Evolutionary conservation across 2,888 invertebrate genomes (phyloP), one percentile per base, ranked within the genome.

Genomic region (Melinopterus prodromus): DNA sequence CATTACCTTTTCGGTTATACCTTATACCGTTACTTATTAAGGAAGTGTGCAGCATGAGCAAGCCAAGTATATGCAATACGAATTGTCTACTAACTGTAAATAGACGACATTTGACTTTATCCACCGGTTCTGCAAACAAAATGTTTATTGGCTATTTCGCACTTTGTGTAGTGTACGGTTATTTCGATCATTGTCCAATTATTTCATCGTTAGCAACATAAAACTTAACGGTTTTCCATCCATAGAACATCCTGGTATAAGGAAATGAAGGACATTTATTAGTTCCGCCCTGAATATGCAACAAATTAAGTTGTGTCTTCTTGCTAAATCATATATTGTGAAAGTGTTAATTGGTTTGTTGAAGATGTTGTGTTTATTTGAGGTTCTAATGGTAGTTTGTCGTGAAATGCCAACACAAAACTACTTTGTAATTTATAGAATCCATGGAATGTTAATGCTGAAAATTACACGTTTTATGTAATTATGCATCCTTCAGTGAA

Each of bases 1-100:
- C 53, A 53, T 53, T 53, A 53, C 53, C 53, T 53, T 53, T 53
- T 53, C 53, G 53, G 53, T 53, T 53, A 53, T 53, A 53, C 53
- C 53, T 53, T 53, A 53, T 53, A 53, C 53, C 53, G 53, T 53
- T 53, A 53, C 53, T 6, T 38, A 12, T 53, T 53, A 53, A 53
- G 53, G 53, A 53, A 53, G 12, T 53, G 2, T 12, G 12, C 53
- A 53, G 53, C 53, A 53, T 53, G 7, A 53, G 53, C 53, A 53
- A 53, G 12, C 9, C 53, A 7, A 2, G 53, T 53, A 53, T 53
- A 12, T 53, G 12, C 53, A 12, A 7, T 53, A 53, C 53, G 53
- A 53, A 53, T 53, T 7, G 53, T 3, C 53, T 1, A 53, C 9
- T 53, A 9, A 53, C 53, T 53, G 53, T 53, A 53, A 53, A 53